Evolutionary conservation across 2,888 invertebrate genomes (phyloP).

Genomic region (Agrypnus murinus): DNA sequence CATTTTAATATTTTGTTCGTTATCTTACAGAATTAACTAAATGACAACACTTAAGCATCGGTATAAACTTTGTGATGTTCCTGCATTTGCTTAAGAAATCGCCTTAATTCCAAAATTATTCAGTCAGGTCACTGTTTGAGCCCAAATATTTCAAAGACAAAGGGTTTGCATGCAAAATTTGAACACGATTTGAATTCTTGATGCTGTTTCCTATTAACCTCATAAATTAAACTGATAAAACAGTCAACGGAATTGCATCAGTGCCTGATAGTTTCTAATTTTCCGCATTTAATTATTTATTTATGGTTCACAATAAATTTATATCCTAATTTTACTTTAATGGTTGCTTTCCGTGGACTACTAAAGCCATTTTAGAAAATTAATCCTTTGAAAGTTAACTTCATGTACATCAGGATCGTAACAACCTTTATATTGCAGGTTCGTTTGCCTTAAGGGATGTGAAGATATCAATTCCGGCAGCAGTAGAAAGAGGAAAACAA

Average conservation of each 20-base stretch:
- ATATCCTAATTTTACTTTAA: no score
- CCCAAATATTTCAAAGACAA: slow-evolving; percentile 5
- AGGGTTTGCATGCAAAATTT: slow-evolving; percentile 3
- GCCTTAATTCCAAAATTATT: neutral
- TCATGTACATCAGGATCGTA: neutral
- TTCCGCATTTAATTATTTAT: no score
- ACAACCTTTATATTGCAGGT: slow-evolving; percentile 50
- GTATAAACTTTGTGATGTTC: neutral
- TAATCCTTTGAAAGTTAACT: neutral
- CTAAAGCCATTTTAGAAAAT: neutral
- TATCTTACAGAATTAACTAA: no score
- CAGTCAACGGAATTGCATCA: neutral
- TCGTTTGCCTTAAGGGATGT: slow-evolving; percentile 76
- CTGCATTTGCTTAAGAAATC: neutral
- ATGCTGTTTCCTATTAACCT: slow-evolving; percentile 1
- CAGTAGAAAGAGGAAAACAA: slow-evolving; percentile 78
- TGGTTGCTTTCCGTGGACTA: no score
- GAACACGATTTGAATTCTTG: neutral
- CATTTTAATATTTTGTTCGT: no score
- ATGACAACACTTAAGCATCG: neutral
- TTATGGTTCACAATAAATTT: no score
- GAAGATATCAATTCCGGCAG: slow-evolving; percentile 78
- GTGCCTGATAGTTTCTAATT: neutral
- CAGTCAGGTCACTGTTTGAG: neutral
- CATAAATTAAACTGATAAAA: slow-evolving; percentile 7